Evolutionary conservation across 2,888 invertebrate species (phyloP), one percentile per base, ranked within the genome.

Genomic region (Dione vanillae): DNA sequence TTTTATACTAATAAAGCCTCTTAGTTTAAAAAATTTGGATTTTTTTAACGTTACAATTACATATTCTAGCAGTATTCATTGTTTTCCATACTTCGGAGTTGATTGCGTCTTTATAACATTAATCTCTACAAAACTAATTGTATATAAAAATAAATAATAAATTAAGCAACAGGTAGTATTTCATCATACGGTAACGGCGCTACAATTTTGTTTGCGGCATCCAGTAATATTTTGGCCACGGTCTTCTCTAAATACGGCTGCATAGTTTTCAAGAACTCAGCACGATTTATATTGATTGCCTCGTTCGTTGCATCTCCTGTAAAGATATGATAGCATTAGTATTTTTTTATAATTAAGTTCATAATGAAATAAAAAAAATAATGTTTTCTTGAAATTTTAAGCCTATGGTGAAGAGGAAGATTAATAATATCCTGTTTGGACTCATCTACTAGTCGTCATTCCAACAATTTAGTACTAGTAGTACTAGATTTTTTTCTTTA

Each of bases 281-380:
- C 90, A 73, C 94, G 93, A 79, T 96, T 96, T 77, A 94, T 91
- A 79, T 95, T 95, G 59, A 96, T 94, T 0, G 94, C 94, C 52
- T 87, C 84, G 79, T 95, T 95, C 0, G 94, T 90, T n/a, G 93
- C 92, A 27, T 94, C 88, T 72, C 91, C 94, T 94, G 82, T 12
- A 72, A 78, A 70, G 65, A 73, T 37, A 45, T 43, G 11, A 45
- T 49, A 27, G 5, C 27, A 27, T 27, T 27, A 27, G 27, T n/a
- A n/a, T n/a, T n/a, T n/a, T n/a, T n/a, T n/a, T n/a, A n/a, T n/a
- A n/a, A n/a, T n/a, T n/a, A n/a, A n/a, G n/a, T n/a, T n/a, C n/a
- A n/a, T n/a, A n/a, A n/a, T n/a, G n/a, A n/a, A n/a, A n/a, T n/a
- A n/a, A n/a, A n/a, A n/a, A n/a, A n/a, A n/a, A n/a, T n/a, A n/a